These are phyloP conservation scores for Psophia crepitans DNA, from an alignment of 2,113 vertebrate species.

Conservation along the genomic window DNA sequence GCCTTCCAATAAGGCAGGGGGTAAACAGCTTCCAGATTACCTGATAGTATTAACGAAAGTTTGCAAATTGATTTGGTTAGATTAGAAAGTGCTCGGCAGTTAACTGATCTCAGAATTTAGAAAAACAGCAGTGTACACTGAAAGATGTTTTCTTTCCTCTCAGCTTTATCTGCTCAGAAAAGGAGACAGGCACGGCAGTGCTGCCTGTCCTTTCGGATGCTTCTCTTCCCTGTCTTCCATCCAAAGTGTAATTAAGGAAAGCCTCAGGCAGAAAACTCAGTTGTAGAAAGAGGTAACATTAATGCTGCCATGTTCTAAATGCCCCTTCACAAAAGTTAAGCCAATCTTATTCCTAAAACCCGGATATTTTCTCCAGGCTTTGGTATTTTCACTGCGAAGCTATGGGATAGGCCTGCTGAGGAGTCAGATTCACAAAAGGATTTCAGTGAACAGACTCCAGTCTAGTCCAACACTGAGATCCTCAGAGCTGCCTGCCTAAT, in stretches of 20 bases:
- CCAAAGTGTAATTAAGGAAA: conserved; percentile 29
- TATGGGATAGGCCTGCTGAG: background rate
- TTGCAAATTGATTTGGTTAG: conserved; percentile 73
- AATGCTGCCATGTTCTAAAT: background rate
- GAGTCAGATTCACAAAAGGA: background rate
- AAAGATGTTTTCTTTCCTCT: background rate
- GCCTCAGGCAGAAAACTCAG: conserved; percentile 9
- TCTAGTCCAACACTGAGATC: background rate
- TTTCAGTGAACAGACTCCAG: background rate
- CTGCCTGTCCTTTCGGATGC: conserved; percentile 5
- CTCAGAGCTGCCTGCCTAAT: background rate
- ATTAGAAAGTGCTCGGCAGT: conserved; percentile 51
- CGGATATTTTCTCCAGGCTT: background rate
- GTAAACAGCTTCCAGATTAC: conserved; percentile 72
- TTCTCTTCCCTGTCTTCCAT: background rate
- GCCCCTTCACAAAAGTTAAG: background rate
- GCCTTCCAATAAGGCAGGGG: conserved; percentile 38
- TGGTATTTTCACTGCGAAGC: background rate
- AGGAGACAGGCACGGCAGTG: background rate
- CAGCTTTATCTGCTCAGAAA: conserved; percentile 17
- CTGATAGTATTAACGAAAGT: conserved; percentile 65
- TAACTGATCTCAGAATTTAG: background rate
- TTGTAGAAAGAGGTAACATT: background rate
- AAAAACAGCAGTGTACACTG: background rate
- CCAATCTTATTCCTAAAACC: background rate